Evolutionary conservation across 2,797 vertebrate genomes (phyloP), one percentile per base, ranked within the genome.

Genomic region (Pangasius larnaudii): DNA sequence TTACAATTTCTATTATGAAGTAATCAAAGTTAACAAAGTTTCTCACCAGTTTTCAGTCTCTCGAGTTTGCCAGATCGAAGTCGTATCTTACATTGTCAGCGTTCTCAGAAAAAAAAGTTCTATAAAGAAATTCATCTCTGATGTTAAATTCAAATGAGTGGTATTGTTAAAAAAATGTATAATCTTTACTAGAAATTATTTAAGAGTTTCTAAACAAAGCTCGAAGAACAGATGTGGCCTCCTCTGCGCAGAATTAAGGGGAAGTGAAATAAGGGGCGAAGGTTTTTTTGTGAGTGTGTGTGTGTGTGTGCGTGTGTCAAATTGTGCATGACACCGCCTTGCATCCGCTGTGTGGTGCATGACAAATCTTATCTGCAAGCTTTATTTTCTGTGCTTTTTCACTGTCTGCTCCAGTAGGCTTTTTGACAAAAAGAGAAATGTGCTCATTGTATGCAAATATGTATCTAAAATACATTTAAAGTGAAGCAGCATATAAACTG

Each of bases 341-440:
- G 81, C 89, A 92, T 93, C 92, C 91, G 92, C 77, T 90, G 74
- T 13, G 89, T 83, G 61, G 63, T 79, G 88, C 58, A 67, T 77
- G 69, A 75, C 88, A 72, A 65, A 46, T 11, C 27, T 61, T 19
- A 53, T 72, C 16, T 82, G 78, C 46, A 75, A 86, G 56, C 58
- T 42, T 67, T 79, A 30, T 27, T 69, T 78, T 49, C n/a, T 74
- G 11, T 77, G 36, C 16, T 30, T 67, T 10, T 51, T 86, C 22
- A 85, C 56, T 42, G 75, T 61, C 39, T 42, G 56, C 46, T 82
- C 58, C 22, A 27, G 4, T 75, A 27, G 36, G 33, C 11, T 24
- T 33, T 75, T 74, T 83, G 27, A 30, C 9, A 71, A 71, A 74
- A 74, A 81, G 30, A 22, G 33, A 5, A 65, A 33, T 65, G 53